A percentile compares a stretch with the other conserved stretches of the same genome.
Conservation (phyloP, 2,797 vertebrate species). For the Protonibea diacanthus region DNA sequence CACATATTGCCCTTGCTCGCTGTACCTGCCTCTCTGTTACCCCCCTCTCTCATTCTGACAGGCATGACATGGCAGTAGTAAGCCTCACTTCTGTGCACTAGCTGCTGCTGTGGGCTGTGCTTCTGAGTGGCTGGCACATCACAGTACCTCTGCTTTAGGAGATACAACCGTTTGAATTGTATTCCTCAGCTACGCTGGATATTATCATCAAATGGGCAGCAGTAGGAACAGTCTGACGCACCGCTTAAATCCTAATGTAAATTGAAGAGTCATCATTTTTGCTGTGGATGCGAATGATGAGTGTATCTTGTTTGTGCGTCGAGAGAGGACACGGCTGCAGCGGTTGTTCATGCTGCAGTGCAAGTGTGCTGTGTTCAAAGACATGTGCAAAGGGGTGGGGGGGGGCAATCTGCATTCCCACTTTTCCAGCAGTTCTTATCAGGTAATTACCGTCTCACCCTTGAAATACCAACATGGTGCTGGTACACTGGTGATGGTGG, state of each 20-base stretch:
- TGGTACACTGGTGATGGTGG: constrained; percentile 60
- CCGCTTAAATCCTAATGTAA: constrained; percentile 53
- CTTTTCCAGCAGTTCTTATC: constrained; percentile 59
- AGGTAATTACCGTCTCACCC: constrained; percentile 71
- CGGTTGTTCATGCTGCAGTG: constrained; percentile 18
- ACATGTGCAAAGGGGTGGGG: constrained; percentile 21
- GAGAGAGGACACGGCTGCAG: constrained; percentile 11
- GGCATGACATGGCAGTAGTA: constrained; percentile 66
- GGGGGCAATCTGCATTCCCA: constrained; percentile 26
- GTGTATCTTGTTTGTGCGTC: constrained; percentile 32
- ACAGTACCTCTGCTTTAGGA: constrained; percentile 72
- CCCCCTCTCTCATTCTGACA: constrained; percentile 68
- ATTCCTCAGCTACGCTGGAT: constrained; percentile 58
- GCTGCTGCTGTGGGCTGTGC: constrained; percentile 63
- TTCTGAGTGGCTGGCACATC: constrained; percentile 72
- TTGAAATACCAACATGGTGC: constrained; percentile 71
- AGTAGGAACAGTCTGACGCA: constrained; percentile 44
- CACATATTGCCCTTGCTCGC: constrained; percentile 51
- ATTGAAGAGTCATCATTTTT: constrained; percentile 60
- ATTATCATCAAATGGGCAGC: constrained; percentile 68
- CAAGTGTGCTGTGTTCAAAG: constrained; percentile 19
- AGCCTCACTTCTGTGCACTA: constrained; percentile 68
- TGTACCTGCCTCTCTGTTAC: constrained; percentile 62
- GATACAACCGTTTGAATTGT: constrained; percentile 75
- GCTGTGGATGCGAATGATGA: constrained; percentile 25